Percentiles rank a stretch among this genome's conserved stretches.
Conservation (phyloP, 2,888 invertebrate species). For the Strigamia maritima region DNA sequence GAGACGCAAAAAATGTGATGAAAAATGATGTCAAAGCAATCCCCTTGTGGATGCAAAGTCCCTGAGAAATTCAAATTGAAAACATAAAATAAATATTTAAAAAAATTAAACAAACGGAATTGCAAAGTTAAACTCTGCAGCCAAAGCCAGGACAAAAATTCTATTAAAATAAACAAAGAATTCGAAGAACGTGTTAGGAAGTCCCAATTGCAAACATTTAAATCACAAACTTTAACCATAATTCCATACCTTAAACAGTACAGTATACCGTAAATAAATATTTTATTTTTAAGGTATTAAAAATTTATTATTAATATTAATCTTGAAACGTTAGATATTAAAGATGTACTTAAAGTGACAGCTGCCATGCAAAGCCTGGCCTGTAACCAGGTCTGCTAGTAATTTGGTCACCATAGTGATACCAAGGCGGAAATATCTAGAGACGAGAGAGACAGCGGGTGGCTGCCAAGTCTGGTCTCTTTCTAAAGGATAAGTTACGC, state of each 20-base stretch:
- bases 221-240: too few species aligned
- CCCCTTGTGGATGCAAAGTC: not conserved
- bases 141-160: too few species aligned
- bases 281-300: too few species aligned
- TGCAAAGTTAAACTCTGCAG: not conserved
- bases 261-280: too few species aligned
- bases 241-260: too few species aligned
- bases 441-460: not conserved
- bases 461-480: not conserved
- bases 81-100: not conserved
- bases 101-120: not conserved
- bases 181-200: too few species aligned
- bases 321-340: not conserved
- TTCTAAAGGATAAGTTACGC: conserved; percentile 15
- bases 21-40: not conserved
- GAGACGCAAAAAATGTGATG: not conserved
- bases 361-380: not conserved
- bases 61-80: not conserved
- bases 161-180: too few species aligned
- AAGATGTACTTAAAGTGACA: not conserved
- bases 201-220: too few species aligned
- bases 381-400: not conserved
- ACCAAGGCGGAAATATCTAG: not conserved
- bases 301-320: too few species aligned
- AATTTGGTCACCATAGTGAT: conserved; percentile 24